A percentile compares a stretch with the other conserved stretches of the same genome.
These are phyloP conservation scores for Portevinia maculata DNA, from an alignment of 2,888 invertebrate genomes.

Conservation along the genomic window DNA sequence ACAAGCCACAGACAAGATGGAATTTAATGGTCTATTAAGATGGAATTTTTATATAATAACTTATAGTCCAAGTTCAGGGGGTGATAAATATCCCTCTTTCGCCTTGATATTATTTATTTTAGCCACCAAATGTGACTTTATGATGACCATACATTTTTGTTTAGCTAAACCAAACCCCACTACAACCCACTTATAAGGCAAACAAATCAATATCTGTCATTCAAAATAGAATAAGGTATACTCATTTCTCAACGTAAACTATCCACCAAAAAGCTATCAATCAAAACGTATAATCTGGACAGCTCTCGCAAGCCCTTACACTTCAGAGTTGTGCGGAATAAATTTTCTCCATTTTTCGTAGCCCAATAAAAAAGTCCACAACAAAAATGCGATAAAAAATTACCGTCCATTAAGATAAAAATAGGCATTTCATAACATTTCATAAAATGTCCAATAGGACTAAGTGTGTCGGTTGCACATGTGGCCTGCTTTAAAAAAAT, in stretches of 20 bases:
- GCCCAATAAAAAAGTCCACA: conserved; percentile 23
- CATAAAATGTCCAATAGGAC: conserved; percentile 43
- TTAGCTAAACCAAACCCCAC: neutral
- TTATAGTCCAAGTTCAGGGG: too few species aligned
- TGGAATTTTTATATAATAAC: too few species aligned
- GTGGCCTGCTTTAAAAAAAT: conserved; percentile 24
- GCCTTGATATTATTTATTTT: too few species aligned
- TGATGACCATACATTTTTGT: neutral
- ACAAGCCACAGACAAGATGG: too few species aligned
- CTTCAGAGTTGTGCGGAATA: conserved; percentile 35
- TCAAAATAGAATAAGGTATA: conserved; percentile 24
- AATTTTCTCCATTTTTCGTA: conserved; percentile 24
- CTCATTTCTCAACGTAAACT: conserved; percentile 42
- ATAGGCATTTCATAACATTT: conserved; percentile 16
- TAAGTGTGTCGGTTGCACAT: conserved; percentile 54
- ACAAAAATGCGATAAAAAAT: conserved; percentile 45
- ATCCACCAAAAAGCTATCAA: conserved; percentile 54
- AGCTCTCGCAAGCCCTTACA: conserved; percentile 32
- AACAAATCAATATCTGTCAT: conserved; percentile 49
- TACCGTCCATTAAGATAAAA: conserved; percentile 49
- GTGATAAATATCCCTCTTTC: too few species aligned
- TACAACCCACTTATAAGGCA: neutral
- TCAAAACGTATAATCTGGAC: conserved; percentile 63
- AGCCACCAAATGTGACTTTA: too few species aligned
- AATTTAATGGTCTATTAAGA: too few species aligned